Conservation (phyloP, 1,140 invertebrate genomes). For the Conus ventricosus region DNA sequence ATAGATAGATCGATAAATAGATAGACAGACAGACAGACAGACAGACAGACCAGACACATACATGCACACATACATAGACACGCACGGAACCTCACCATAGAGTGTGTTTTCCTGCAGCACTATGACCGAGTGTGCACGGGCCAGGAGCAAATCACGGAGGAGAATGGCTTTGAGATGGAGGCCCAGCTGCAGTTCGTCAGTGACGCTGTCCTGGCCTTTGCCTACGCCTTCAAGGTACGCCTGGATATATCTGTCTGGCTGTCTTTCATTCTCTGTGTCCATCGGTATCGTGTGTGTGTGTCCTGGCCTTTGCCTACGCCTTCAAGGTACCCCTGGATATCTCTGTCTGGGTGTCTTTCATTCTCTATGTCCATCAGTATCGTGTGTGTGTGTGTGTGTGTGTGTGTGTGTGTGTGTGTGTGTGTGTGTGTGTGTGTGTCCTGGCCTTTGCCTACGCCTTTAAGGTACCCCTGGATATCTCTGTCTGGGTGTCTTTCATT, state of each 20-base stretch:
- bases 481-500: neutral
- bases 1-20: no score
- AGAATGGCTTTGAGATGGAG: conserved; percentile 82
- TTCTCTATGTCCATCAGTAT: neutral
- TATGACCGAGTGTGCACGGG: conserved; percentile 63
- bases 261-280: neutral
- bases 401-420: no score
- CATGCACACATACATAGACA: no score
- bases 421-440: no score
- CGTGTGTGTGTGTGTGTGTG: no score
- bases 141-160: conserved; percentile 49
- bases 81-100: neutral
- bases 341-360: no score
- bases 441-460: no score
- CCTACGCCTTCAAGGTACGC: conserved; percentile 79
- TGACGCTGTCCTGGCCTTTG: conserved; percentile 91
- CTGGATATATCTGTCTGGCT: neutral
- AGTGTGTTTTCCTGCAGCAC: conserved; percentile 11
- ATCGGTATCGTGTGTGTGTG: neutral
- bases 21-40: no score
- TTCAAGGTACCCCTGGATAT: no score
- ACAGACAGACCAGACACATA: no score
- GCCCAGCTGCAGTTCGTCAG: conserved; percentile 92
- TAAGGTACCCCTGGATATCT: neutral
- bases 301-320: neutral